A percentile compares a stretch with the other conserved stretches of the same genome.
These are phyloP conservation scores for Coluber constrictor DNA, from an alignment of 2,797 vertebrate genomes.

Conservation along the genomic window DNA sequence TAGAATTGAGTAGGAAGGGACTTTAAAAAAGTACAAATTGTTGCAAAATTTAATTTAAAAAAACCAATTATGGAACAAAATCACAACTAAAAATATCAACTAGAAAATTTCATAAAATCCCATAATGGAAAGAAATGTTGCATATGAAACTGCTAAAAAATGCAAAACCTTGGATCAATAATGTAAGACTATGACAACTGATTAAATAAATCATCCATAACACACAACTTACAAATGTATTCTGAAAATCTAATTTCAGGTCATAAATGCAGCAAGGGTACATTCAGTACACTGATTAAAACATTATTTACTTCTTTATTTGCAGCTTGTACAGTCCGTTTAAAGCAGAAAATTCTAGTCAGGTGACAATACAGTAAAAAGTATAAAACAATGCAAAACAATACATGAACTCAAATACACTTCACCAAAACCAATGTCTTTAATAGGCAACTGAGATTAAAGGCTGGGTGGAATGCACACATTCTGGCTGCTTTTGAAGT, in stretches of 20 bases:
- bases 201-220: background rate
- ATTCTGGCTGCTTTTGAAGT: background rate
- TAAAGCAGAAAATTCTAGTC: background rate
- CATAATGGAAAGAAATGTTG: background rate
- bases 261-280: background rate
- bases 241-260: background rate
- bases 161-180: background rate
- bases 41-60: background rate
- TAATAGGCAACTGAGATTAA: background rate
- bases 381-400: background rate
- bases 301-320: background rate
- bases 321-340: background rate
- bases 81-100: background rate
- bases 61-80: background rate
- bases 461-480: background rate
- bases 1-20: background rate
- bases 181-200: background rate
- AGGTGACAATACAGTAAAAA: background rate
- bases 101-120: background rate
- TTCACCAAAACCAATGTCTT: background rate
- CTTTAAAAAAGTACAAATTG: background rate
- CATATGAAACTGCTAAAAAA: background rate
- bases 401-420: background rate
- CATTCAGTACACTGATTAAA: background rate
- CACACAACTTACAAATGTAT: background rate